Percentiles rank a stretch among this genome's conserved stretches.
phyloP scores from a whole-genome alignment of 2,888 invertebrate genomes.

The Lydus trimaculatus region DNA sequence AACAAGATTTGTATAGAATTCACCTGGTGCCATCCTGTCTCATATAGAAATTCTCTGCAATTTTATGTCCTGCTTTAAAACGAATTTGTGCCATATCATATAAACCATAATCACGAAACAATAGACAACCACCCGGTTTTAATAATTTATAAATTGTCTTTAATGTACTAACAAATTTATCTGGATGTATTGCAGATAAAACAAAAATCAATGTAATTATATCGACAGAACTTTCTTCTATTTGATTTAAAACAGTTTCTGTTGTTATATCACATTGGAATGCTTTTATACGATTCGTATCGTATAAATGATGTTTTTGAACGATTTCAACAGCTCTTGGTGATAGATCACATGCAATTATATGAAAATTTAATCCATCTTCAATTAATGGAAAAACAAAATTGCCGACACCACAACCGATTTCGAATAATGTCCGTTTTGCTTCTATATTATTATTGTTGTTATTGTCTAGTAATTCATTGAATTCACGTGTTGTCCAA shows the following conservation, averaged over 20 bases:
- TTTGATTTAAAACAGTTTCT: constrained; percentile 68
- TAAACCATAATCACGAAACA: constrained; percentile 93
- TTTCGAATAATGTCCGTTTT: constrained; percentile 71
- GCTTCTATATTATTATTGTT: constrained; percentile 41
- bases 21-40: constrained; percentile 95
- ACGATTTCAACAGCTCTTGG: constrained; percentile 89
- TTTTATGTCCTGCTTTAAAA: constrained; percentile 92
- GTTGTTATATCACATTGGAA: constrained; percentile 88
- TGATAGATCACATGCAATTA: constrained; percentile 93
- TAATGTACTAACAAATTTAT: constrained; percentile 73
- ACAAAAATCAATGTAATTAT: constrained; percentile 93
- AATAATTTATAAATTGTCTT: constrained; percentile 71
- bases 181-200: constrained; percentile 91
- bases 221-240: constrained; percentile 68
- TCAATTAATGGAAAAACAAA: constrained; percentile 90
- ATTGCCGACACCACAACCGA: constrained; percentile 98
- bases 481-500: constrained; percentile 96
- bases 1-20: neutral
- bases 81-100: constrained; percentile 96
- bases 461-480: constrained; percentile 57
- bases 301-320: constrained; percentile 72
- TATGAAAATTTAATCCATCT: constrained; percentile 75
- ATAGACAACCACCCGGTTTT: constrained; percentile 78
- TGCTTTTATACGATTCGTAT: constrained; percentile 71
- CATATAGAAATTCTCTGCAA: constrained; percentile 92